Evolutionary conservation across 1,140 invertebrate species (phyloP), one percentile per base, ranked within the genome.

Genomic region (Diplogasteroides magnus): DNA sequence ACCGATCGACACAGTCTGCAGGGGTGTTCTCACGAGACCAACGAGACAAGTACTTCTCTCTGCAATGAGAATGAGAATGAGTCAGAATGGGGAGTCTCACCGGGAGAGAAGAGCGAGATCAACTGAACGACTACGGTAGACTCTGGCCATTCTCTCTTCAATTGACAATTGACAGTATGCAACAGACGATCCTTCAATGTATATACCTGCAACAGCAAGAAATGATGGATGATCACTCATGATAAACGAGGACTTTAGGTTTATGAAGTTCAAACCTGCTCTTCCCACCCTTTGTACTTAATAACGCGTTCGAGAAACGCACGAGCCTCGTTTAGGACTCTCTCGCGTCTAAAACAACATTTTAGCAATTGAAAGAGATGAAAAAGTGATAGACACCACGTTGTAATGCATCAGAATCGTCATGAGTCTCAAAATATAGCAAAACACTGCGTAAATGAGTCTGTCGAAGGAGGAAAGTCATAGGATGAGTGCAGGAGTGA

Each of bases 41-140:
- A 48, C 74, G 57, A 29, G 71, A 74, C 60, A 75, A 68, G 59
- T 75, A 75, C 63, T 71, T 75, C 60, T 74, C 74, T 55, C 74
- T 75, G 62, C 25, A 27, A 68, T 25, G 15, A 11, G 29, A n/a
- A 31, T 67, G 13, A 26, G 1, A 70, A 29, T n/a, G 23, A 61
- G 29, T 23, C 55, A 27, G 14, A 60, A 37, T 37, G 61, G 31
- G 15, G 59, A 58, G 2, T 61, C 71, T 28, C 19, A 82, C 94
- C 94, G 90, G 98, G 94, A 86, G 93, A 97, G 68, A 94, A 95
- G 82, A 93, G 69, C 63, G 28, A 74, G 66, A 60, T 74, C 73
- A 61, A 74, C 69, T 29, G 73, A 74, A 31, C 72, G 71, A 37
- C 69, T 71, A 6, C 69, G 31, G 63, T 64, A 56, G 56, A n/a